Evolutionary conservation across 2,113 vertebrate genomes (phyloP).

Genomic region (Cariama cristata): DNA sequence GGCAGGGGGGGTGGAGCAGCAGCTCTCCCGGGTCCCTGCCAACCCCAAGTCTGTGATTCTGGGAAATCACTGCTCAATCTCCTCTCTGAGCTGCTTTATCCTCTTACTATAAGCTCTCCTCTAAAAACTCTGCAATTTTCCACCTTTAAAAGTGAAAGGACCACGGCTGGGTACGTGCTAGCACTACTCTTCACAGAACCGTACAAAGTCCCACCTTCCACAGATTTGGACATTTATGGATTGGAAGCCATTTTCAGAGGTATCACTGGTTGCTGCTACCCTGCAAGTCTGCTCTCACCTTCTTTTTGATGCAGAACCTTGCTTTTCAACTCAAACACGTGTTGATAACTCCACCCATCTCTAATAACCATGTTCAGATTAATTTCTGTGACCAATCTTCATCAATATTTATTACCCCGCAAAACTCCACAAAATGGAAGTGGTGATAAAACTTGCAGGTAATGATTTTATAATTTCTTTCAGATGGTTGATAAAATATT

Average conservation of each 20-base stretch:
- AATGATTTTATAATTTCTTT: slow-evolving; percentile 50
- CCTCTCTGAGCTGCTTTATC: neutral
- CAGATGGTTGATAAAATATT: slow-evolving; percentile 43
- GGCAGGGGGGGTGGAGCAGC: no score
- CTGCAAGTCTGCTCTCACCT: neutral
- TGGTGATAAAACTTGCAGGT: slow-evolving; percentile 1
- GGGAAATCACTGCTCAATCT: neutral
- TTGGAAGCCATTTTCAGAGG: neutral
- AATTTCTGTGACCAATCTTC: slow-evolving; percentile 1
- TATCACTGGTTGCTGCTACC: neutral
- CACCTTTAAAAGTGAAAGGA: neutral
- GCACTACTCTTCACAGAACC: neutral
- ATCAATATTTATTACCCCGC: slow-evolving; percentile 33
- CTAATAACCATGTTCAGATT: neutral
- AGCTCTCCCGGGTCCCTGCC: no score
- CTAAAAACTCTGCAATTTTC: neutral
- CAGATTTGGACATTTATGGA: neutral
- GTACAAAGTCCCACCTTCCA: neutral
- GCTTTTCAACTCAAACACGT: neutral
- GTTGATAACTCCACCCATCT: neutral
- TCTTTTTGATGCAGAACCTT: neutral
- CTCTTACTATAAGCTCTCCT: neutral
- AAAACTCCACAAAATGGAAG: slow-evolving; percentile 18
- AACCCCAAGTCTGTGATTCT: no score
- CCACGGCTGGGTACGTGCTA: rapidly evolving